These are phyloP conservation scores for Drosophila ogumai DNA, from an alignment of 1,140 invertebrate species.

Conservation along the genomic window DNA sequence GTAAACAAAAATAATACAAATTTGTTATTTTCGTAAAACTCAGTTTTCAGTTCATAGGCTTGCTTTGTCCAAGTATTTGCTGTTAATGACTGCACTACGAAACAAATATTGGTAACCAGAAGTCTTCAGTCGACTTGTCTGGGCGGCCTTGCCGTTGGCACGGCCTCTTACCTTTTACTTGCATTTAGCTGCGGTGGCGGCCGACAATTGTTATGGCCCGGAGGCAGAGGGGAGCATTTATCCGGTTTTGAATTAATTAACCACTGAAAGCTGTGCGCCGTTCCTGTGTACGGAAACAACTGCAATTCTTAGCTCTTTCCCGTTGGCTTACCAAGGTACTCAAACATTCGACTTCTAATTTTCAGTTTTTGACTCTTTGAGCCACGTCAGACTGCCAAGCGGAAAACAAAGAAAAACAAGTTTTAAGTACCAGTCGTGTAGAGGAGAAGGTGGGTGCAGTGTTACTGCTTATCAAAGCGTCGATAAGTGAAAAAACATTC, in stretches of 20 bases:
- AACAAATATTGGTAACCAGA: slow-evolving; percentile 24
- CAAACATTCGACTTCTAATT: slow-evolving; percentile 2
- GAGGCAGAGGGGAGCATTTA: neutral
- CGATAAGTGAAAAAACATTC: slow-evolving; percentile 41
- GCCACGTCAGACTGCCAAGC: slow-evolving; percentile 21
- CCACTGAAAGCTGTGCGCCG: slow-evolving; percentile 13
- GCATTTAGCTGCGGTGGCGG: slow-evolving; percentile 1
- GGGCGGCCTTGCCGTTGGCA: slow-evolving; percentile 30
- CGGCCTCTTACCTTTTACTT: slow-evolving; percentile 44
- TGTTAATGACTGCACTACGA: neutral
- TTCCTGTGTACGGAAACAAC: neutral
- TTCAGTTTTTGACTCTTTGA: slow-evolving; percentile 12
- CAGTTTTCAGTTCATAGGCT: too few relatives aligned
- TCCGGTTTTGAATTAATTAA: slow-evolving; percentile 10
- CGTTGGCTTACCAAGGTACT: slow-evolving; percentile 6
- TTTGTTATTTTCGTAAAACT: neutral
- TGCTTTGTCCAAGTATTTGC: neutral
- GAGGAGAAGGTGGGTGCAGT: slow-evolving; percentile 2
- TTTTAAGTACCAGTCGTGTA: slow-evolving; percentile 10
- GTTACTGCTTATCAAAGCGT: slow-evolving; percentile 43
- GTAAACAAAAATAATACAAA: neutral
- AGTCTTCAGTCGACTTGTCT: slow-evolving; percentile 22
- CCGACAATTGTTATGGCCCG: neutral
- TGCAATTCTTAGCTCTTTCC: slow-evolving; percentile 6
- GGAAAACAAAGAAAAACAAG: slow-evolving; percentile 46